Percentiles rank a stretch among this genome's conserved stretches.
phyloP scores from a whole-genome alignment of 2,113 vertebrate genomes.

The Perca fluviatilis region DNA sequence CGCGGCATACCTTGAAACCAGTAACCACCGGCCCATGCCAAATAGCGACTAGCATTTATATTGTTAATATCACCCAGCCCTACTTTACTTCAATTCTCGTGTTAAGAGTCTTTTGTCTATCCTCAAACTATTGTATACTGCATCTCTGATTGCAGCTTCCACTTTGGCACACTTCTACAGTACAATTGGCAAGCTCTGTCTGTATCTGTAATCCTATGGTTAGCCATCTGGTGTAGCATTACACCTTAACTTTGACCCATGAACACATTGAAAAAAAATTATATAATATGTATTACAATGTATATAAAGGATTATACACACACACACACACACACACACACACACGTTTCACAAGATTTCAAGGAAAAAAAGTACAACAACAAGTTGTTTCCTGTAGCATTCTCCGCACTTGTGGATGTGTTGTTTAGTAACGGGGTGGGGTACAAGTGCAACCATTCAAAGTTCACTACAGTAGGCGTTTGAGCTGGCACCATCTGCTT shows the following conservation, averaged over 20 bases:
- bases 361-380: background rate
- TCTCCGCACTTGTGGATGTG: conserved; percentile 38
- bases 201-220: conserved; percentile 29
- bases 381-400: conserved; percentile 34
- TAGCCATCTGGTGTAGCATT: conserved; percentile 56
- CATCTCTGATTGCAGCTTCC: conserved; percentile 8
- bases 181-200: conserved; percentile 33
- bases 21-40: too few relatives aligned
- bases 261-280: background rate
- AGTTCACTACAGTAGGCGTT: conserved; percentile 68
- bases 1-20: too few relatives aligned
- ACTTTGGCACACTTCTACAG: conserved; percentile 37
- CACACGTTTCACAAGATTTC: background rate
- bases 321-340: too few relatives aligned
- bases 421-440: conserved; percentile 51
- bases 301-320: too few relatives aligned
- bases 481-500: conserved; percentile 73
- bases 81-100: background rate
- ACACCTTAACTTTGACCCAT: conserved; percentile 23
- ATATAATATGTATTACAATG: too few relatives aligned
- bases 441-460: conserved; percentile 48
- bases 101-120: background rate
- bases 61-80: background rate
- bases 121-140: conserved; percentile 1
- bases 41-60: background rate